Base-by-base conservation (phyloP, 2,797 vertebrate species). In the Centroberyx gerrardi region DNA sequence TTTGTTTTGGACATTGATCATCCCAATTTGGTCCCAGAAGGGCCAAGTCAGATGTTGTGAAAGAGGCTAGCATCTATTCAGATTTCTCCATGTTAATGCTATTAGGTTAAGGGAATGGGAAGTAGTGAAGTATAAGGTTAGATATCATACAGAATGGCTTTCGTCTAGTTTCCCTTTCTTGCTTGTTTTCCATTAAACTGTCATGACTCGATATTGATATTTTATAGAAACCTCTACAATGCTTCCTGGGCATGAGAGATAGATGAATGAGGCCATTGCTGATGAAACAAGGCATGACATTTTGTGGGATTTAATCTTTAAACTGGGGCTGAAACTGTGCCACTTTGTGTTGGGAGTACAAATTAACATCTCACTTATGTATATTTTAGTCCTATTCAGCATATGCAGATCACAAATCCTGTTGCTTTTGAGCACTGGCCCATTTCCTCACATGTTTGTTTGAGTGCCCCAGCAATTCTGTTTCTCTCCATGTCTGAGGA, bases 1-100 rank as follows among this genome's bases (percentile, higher is more conserved):
- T 94, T 92, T 92, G 85, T 95, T 95, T 90, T 85, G 87, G 87
- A 84, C 92, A 93, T 89, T 91, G 93, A 78, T 93, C 80, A 92
- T 89, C 94, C 92, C 55, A 54, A 8, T 84, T 52, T 58, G 55
- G 33, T 44, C 17, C 56, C 62, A 60, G 1, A 58, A 22, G 51
- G 33, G 40, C 31, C 3, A 36, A 67, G 67, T 40, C 49, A n/a
- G 38, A 62, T 56, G 68, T 68, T 59, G 38, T 53, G 22, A 27
- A 28, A 29, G 53, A 3, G 54, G 29, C 29, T 56, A 56, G 29
- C 36, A 60, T 61, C 38, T 42, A 44, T 73, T 64, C 29, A 75
- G 61, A 69, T 78, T 38, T 33, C 12, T 31, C 29, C 12, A 12
- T 54, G 52, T 56, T 56, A 14, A 56, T 55, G 27, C 44, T 12